Evolutionary conservation across 2,113 vertebrate genomes (phyloP), one percentile per base, ranked within the genome.

Genomic region (Laticauda laticaudata): DNA sequence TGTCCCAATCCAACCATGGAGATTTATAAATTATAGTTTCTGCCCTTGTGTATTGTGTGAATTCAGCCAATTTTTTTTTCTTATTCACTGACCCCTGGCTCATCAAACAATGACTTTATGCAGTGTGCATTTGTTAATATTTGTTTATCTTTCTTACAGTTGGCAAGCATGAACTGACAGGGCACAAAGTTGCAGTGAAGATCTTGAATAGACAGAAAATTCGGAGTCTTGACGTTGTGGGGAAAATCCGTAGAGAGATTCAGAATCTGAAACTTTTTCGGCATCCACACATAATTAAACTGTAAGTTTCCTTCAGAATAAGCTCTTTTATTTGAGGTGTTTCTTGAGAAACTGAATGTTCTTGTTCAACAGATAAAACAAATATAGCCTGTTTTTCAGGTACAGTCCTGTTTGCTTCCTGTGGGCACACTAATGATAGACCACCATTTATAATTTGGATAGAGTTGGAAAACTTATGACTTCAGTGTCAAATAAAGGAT

Each of bases 231-330:
- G 99, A 99, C 86, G 99, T 99, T 92, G 99, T 99, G 86, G 99
- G 99, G 94, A 99, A 99, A 97, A 99, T 99, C 95, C 99, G 99
- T 48, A 97, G 99, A 91, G 99, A 99, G 95, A 99, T 99, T 95
- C 99, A 99, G 97, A 99, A 99, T 96, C 99, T 99, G 95, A 99
- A 99, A 96, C 99, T 99, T 94, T 99, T 99, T 97, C 98, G 99
- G 54, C 99, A 99, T 95, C 99, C 99, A 92, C 99, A 99, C 96
- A 99, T 99, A 97, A 99, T 99, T 97, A 99, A 99, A 97, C 97
- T 99, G 99, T 99, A 98, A 99, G 99, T 98, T 96, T 87, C 92
- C 85, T 75, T 0, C 95, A 97, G 64, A 59, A 51, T 61, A 53
- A 61, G 51, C n/a, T 59, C 88, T 61, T 4, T 43, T 53, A 55